Evolutionary conservation across 2,888 invertebrate genomes (phyloP), one percentile per base, ranked within the genome.

Genomic region (Mesorhabditis spiculigera): DNA sequence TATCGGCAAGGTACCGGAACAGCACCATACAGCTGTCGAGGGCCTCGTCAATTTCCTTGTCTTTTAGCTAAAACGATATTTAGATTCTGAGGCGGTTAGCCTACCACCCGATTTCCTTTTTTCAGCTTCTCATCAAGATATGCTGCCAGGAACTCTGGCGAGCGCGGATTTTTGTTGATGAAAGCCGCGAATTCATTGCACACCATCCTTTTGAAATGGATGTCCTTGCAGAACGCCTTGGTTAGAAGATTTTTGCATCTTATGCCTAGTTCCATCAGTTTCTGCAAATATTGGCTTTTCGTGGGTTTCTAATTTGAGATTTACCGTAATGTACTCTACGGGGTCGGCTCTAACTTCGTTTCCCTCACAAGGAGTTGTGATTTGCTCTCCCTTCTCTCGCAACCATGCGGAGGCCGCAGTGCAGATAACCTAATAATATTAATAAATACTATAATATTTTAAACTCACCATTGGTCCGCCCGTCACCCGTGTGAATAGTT

Each of bases 1-100:
- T 99, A 87, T 99, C 98, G 88, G 97, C 93, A 68, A 99, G 90
- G 89, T 95, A 99, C 82, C 98, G 91, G 90, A 99, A 99, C 82
- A 99, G 90, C 74, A 98, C 96, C 97, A 99, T 98, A 45, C 95
- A 94, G 88, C 98, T 98, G 88, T 99, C 98, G 79, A 99, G 88
- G 61, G 98, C 94, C 65, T 91, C 91, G 88, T 99, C 98, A 73
- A 79, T 73, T 58, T 79, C 79, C n/a, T 68, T 70, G 66, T 79
- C 79, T 3, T 73, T 74, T 6, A 79, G 16, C 73, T 73, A 10
- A 66, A 8, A 28, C 3, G 3, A 28, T 65, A 64, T n/a, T 45
- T 43, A 4, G 28, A 16, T 6, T 6, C 6, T 50, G 6, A 10
- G 6, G 6, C 50, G 13, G 13, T 13, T 50, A 6, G 13, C 50